Evolutionary conservation across 2,888 invertebrate species (phyloP).

Genomic region (Aethes cnicana): DNA sequence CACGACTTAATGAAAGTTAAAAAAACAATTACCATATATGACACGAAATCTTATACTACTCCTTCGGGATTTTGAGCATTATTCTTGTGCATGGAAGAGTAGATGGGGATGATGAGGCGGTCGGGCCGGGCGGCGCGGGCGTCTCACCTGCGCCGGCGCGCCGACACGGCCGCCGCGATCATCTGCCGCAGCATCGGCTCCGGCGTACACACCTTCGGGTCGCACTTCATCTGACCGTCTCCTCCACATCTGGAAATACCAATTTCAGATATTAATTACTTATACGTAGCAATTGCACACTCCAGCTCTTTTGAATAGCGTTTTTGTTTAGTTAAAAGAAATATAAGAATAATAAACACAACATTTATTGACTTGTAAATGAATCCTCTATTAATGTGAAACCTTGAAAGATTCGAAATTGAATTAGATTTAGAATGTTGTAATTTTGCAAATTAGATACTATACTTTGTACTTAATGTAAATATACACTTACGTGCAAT

Average conservation of each 20-base stretch:
- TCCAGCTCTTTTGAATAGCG: no score
- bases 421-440: no score
- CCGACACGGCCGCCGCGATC: constrained; percentile 91
- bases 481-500: constrained; percentile 93
- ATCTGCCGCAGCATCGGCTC: constrained; percentile 95
- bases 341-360: no score
- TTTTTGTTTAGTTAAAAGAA: no score
- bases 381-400: no score
- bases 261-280: neutral
- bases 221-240: constrained; percentile 96
- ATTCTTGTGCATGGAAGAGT: constrained; percentile 76
- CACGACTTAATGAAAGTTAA: constrained; percentile 67
- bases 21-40: constrained; percentile 74
- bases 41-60: constrained; percentile 80
- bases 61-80: constrained; percentile 79
- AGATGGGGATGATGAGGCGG: constrained; percentile 68
- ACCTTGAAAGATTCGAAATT: no score
- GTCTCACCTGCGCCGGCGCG: constrained; percentile 87
- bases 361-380: no score
- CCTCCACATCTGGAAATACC: constrained; percentile 89
- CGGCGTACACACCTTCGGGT: constrained; percentile 94
- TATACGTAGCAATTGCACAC: neutral
- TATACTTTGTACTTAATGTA: neutral
- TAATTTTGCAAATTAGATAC: no score
- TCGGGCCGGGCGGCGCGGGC: constrained; percentile 49